These are phyloP conservation scores for Eupithecia centaureata DNA, from an alignment of 2,888 invertebrate species.

Conservation along the genomic window DNA sequence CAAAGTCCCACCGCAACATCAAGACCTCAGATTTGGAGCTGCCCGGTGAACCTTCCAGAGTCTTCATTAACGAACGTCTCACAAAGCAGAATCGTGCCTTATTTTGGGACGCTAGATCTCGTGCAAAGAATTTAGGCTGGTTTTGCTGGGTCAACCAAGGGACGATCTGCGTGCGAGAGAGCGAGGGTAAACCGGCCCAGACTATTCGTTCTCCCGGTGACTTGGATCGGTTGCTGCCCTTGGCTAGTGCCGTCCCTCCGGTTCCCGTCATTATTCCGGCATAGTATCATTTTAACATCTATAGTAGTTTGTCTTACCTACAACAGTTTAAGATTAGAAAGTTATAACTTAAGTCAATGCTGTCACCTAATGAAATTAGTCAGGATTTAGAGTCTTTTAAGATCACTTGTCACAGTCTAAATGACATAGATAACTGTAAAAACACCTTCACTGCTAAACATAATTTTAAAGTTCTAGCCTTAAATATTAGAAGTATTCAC, in stretches of 20 bases:
- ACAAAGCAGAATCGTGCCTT: not conserved
- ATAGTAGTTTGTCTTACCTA: too few species aligned
- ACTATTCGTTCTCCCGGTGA: not conserved
- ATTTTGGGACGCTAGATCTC: not conserved
- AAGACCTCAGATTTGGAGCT: not conserved
- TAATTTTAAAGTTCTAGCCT: not conserved
- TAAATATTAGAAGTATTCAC: constrained; percentile 3
- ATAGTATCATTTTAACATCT: too few species aligned
- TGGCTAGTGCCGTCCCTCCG: not conserved
- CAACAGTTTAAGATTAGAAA: not conserved
- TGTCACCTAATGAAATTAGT: not conserved
- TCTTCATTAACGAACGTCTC: constrained; percentile 1
- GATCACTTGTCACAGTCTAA: not conserved
- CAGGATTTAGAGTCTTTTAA: not conserved
- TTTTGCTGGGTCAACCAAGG: constrained; percentile 6
- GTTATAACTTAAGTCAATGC: not conserved
- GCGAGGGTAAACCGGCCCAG: constrained; percentile 2
- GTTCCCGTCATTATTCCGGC: not conserved
- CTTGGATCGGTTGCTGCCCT: not conserved
- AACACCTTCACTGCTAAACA: not conserved
- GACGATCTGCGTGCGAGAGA: not conserved
- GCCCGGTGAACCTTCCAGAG: not conserved
- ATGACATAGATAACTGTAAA: not conserved
- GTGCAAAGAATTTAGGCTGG: not conserved
- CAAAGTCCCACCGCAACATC: not conserved